phyloP scores from a whole-genome alignment of 2,888 invertebrate species.

The Drosophila anomalata region DNA sequence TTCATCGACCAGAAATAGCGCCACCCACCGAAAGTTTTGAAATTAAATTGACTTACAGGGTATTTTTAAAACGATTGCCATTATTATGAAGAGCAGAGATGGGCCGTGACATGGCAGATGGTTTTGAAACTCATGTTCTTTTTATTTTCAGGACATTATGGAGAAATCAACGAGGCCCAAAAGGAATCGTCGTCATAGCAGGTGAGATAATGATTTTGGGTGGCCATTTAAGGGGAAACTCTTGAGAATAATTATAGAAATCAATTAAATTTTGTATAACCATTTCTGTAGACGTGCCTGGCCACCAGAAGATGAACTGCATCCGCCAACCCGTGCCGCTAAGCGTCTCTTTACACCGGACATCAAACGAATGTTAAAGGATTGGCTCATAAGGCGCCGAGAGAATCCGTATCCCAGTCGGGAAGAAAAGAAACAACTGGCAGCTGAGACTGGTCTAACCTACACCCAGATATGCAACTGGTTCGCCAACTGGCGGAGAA shows the following conservation, averaged over 20 bases:
- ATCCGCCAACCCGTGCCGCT: conserved; percentile 86
- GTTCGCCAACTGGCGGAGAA: conserved; percentile 93
- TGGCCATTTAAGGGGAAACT: background rate
- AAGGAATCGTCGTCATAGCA: conserved; percentile 89
- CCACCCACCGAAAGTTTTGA: conserved; percentile 71
- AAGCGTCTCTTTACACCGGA: conserved; percentile 92
- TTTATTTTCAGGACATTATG: conserved; percentile 51
- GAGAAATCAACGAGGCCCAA: conserved; percentile 85
- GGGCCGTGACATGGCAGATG: conserved; percentile 24
- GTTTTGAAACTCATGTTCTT: conserved; percentile 18
- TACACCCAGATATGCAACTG: conserved; percentile 92
- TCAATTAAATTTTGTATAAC: background rate
- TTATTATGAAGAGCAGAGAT: conserved; percentile 55
- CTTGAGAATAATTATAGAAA: background rate
- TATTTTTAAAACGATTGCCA: conserved; percentile 49
- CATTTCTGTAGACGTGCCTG: conserved; percentile 78
- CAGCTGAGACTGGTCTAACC: conserved; percentile 90
- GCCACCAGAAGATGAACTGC: conserved; percentile 84
- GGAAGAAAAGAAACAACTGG: conserved; percentile 90
- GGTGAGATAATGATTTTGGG: conserved; percentile 83
- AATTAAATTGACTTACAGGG: conserved; percentile 69
- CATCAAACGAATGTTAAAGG: conserved; percentile 90
- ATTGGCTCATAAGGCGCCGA: conserved; percentile 90
- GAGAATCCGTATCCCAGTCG: conserved; percentile 92
- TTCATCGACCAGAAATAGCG: conserved; percentile 64